Conservation (phyloP, 2,113 vertebrate species). For the Myotis lucifugus region DNA sequence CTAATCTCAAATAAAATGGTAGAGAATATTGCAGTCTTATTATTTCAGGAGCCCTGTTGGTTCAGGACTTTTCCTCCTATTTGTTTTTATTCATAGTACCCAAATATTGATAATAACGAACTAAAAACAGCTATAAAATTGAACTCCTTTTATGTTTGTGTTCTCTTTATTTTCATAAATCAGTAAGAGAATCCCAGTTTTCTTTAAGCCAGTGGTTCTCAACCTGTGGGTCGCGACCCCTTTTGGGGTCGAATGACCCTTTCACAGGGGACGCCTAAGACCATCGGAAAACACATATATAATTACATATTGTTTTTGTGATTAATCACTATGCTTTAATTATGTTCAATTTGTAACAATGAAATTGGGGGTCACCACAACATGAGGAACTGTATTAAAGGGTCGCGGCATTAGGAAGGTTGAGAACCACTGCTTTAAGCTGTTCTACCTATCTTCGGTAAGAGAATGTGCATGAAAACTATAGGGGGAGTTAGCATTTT, state of each 20-base stretch:
- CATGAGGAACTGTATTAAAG: too few relatives aligned
- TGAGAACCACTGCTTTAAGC: not conserved
- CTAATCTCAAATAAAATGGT: conserved; percentile 1
- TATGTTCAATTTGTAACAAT: too few relatives aligned
- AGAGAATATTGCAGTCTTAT: not conserved
- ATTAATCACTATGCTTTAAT: too few relatives aligned
- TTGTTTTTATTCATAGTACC: conserved; percentile 21
- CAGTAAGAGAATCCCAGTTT: not conserved
- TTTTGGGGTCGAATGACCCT: too few relatives aligned
- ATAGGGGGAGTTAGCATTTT: not conserved
- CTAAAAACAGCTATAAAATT: conserved; percentile 17
- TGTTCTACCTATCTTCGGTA: not conserved
- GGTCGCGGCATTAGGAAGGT: too few relatives aligned
- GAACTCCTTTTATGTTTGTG: not conserved
- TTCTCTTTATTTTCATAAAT: conserved; percentile 8
- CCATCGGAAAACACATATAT: too few relatives aligned
- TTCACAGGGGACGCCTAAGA: too few relatives aligned
- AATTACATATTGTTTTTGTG: too few relatives aligned
- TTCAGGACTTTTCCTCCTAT: not conserved
- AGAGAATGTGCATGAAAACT: not conserved
- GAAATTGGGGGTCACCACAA: too few relatives aligned
- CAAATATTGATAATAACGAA: not conserved
- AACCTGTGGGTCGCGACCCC: too few relatives aligned
- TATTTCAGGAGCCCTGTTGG: not conserved
- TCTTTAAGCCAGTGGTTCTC: not conserved